phyloP scores from a whole-genome alignment of 2,888 invertebrate genomes.

The Aphrophora alni region DNA sequence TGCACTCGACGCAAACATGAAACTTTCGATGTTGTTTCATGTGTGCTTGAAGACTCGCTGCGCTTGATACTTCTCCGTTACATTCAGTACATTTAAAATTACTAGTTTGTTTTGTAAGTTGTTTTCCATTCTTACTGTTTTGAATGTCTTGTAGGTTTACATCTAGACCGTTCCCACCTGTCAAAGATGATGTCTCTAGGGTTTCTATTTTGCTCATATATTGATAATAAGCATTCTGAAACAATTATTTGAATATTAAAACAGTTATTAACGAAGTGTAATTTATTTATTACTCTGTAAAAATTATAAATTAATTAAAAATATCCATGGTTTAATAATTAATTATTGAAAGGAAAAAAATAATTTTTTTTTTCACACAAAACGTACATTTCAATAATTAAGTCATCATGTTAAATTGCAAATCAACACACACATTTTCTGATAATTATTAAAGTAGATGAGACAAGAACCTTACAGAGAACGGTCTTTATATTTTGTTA shows the following conservation, averaged over 20 bases:
- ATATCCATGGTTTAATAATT: no score
- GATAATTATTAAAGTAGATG: no score
- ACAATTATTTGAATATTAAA: neutral
- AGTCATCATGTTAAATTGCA: no score
- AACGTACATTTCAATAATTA: no score
- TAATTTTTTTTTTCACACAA: no score
- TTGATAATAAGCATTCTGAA: conserved; percentile 15
- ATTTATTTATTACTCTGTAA: neutral
- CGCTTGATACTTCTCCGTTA: conserved; percentile 2
- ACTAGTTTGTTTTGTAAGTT: neutral
- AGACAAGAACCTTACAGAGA: no score
- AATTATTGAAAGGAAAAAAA: no score
- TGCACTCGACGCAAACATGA: neutral
- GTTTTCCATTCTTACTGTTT: neutral
- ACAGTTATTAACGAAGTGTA: no score
- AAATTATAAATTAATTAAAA: no score
- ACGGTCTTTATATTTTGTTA: no score
- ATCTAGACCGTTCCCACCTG: neutral
- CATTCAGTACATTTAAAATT: conserved; percentile 20
- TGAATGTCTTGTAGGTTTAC: neutral
- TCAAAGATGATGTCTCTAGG: conserved; percentile 12
- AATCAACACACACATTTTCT: no score
- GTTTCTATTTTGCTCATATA: conserved; percentile 26
- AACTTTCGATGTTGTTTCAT: conserved; percentile 12
- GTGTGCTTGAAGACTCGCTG: conserved; percentile 11